phyloP scores from a whole-genome alignment of 2,113 vertebrate genomes.

The Todiramphus saurophagus region DNA sequence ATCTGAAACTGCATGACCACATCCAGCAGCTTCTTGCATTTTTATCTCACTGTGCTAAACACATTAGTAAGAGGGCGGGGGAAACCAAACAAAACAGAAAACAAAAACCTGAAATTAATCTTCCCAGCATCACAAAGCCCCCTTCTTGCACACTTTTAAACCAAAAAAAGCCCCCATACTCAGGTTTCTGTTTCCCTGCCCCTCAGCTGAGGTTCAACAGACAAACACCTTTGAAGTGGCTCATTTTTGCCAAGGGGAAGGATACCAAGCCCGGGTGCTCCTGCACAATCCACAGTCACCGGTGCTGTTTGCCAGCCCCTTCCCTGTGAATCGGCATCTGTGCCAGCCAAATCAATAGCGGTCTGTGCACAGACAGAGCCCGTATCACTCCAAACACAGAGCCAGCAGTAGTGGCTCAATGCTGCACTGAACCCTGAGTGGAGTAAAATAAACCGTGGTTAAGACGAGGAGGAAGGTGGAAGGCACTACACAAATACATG shows the following conservation, averaged over 20 bases:
- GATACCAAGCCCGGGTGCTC: neutral
- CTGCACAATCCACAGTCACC: neutral
- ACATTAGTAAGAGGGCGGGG: rapidly evolving
- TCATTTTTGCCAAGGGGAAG: neutral
- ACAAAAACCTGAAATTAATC: neutral
- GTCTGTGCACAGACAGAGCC: neutral
- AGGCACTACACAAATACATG: neutral
- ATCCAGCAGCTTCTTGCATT: neutral
- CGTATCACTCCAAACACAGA: neutral
- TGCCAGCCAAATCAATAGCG: neutral
- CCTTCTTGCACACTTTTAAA: neutral
- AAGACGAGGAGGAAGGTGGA: neutral
- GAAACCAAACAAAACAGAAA: neutral
- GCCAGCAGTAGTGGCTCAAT: neutral
- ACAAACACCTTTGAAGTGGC: neutral
- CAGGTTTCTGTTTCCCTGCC: neutral
- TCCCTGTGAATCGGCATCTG: neutral
- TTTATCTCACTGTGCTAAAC: neutral
- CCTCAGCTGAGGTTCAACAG: neutral
- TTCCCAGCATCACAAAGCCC: neutral
- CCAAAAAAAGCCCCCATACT: neutral
- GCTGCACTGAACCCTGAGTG: rapidly evolving
- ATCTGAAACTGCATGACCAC: neutral
- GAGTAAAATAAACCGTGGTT: neutral
- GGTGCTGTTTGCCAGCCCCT: neutral